Evolutionary conservation across 2,888 invertebrate genomes (phyloP), one percentile per base, ranked within the genome.

Genomic region (Stenurella melanura): DNA sequence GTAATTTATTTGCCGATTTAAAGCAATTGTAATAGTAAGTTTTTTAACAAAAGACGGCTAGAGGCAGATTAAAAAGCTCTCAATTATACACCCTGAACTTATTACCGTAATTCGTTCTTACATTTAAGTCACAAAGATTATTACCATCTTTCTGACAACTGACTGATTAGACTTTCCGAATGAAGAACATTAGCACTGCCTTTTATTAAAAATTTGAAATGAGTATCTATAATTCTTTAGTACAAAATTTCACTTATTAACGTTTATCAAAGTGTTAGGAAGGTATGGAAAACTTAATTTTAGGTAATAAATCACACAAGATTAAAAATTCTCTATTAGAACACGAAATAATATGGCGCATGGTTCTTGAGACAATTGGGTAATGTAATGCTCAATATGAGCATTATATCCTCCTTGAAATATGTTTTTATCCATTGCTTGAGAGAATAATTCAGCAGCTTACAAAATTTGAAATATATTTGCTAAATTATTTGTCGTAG

Each of bases 191-290:
- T 67, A 73, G 34, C 19, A 57, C 42, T 34, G 57, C 50, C 21
- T 73, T 56, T 67, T 63, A 73, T 66, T 73, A 73, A 66, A 67
- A 57, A 73, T 64, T 66, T 73, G 67, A 66, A 73, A 73, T 67
- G 66, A 64, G 17, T 58, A 42, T 34, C 57, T 67, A 58, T 66
- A 64, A 66, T 58, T 67, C 58, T 73, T 73, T 66, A 9, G 6
- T 61, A 61, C 3, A n/a, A 68, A 61, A 26, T 71, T 38, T 26
- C 26, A 50, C 17, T 61, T n/a, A 71, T 50, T 61, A 58, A 30
- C 42, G 60, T 61, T 71, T 60, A 61, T 63, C 42, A 69, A 69
- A 69, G 30, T 42, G 57, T 56, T 18, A 34, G 34, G n/a, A 26
- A 15, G 56, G 19, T 56, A 54, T 17, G 57, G 18, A 56, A 34